These are phyloP conservation scores for Sinocyclocheilus anshuiensis DNA, from an alignment of 2,113 vertebrate species.

Conservation along the genomic window DNA sequence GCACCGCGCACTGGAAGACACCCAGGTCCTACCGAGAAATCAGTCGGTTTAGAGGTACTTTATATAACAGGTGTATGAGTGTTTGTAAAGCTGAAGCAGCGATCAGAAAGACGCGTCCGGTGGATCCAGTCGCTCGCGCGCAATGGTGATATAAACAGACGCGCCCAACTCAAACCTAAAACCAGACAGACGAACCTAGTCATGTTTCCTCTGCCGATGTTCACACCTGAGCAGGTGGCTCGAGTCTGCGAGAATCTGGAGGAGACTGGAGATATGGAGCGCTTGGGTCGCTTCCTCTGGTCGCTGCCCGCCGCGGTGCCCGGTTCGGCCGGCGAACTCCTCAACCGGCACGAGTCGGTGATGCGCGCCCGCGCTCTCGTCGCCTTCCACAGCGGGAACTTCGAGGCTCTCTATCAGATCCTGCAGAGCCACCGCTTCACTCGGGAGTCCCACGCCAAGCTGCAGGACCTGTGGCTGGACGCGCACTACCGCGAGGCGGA, in stretches of 20 bases:
- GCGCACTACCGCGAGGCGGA: slow-evolving; percentile 82
- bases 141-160: slow-evolving; percentile 18
- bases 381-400: slow-evolving; percentile 79
- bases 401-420: slow-evolving; percentile 79
- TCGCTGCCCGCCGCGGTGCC: slow-evolving; percentile 77
- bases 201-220: slow-evolving; percentile 81
- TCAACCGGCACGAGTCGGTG: slow-evolving; percentile 79
- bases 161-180: background rate
- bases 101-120: background rate
- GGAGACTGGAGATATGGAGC: slow-evolving; percentile 81
- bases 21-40: slow-evolving; percentile 40
- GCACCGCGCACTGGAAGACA: background rate
- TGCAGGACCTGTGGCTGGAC: slow-evolving; percentile 81
- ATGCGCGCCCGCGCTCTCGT: slow-evolving; percentile 79
- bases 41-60: background rate
- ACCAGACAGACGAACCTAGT: slow-evolving; percentile 14
- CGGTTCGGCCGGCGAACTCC: slow-evolving; percentile 72
- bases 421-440: slow-evolving; percentile 80
- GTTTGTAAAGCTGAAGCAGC: background rate
- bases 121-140: too few species aligned
- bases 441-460: slow-evolving; percentile 79
- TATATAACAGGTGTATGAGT: background rate
- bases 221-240: slow-evolving; percentile 80
- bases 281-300: slow-evolving; percentile 80
- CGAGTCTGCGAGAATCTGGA: slow-evolving; percentile 81